Evolutionary conservation across 2,113 vertebrate species (phyloP).

Genomic region (Vireo altiloquus): DNA sequence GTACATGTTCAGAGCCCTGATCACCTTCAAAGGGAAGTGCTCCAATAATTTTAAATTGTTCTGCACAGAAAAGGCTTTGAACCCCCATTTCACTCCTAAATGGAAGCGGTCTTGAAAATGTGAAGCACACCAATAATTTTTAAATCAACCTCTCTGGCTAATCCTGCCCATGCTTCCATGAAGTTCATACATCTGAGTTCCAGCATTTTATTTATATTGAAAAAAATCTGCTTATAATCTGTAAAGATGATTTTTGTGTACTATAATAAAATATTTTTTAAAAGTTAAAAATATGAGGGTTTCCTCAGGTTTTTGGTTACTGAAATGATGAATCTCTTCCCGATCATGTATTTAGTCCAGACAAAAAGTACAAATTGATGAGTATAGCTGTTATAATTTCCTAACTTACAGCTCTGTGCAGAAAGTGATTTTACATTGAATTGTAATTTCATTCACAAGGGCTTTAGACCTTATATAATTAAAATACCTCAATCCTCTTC

Average conservation of each 20-base stretch:
- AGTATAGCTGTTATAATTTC: conserved; percentile 59
- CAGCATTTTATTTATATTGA: neutral
- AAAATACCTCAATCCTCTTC: conserved; percentile 79
- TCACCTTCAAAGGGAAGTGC: conserved; percentile 64
- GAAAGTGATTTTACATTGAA: conserved; percentile 67
- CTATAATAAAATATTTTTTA: neutral
- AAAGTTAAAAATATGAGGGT: neutral
- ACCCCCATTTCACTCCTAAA: conserved; percentile 30
- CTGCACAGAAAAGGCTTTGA: conserved; percentile 16
- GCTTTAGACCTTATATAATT: conserved; percentile 76
- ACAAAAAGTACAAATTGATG: conserved; percentile 59
- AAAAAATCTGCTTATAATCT: neutral
- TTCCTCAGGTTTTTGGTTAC: neutral
- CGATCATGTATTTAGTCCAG: neutral
- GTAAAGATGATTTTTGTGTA: neutral
- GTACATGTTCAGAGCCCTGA: conserved; percentile 35
- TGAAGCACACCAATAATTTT: conserved; percentile 37
- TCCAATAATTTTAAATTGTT: conserved; percentile 66
- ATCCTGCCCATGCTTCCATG: neutral
- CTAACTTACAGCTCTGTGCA: conserved; percentile 61
- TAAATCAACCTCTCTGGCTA: neutral
- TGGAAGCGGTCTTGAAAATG: conserved; percentile 50
- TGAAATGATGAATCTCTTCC: neutral
- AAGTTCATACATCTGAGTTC: neutral
- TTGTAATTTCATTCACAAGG: conserved; percentile 72